phyloP scores from a whole-genome alignment of 2,113 vertebrate species.

The Quiscalus mexicanus region DNA sequence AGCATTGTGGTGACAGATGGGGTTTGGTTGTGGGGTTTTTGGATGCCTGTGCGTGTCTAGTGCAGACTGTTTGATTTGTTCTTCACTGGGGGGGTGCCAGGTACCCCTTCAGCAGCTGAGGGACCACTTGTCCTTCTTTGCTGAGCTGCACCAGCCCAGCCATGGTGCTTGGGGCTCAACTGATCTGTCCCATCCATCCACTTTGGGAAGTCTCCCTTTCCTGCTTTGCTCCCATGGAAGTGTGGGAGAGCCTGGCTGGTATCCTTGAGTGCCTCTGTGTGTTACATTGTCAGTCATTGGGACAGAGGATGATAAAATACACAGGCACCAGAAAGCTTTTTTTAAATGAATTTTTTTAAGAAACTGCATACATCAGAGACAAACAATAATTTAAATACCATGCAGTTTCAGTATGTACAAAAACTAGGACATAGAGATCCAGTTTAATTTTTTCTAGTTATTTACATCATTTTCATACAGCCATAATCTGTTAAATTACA shows the following conservation, averaged over 20 bases:
- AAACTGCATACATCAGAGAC: constrained; percentile 93
- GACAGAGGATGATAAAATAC: constrained; percentile 37
- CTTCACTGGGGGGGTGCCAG: neutral
- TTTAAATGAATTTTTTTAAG: constrained; percentile 77
- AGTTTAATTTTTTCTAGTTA: constrained; percentile 75
- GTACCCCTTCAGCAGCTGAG: neutral
- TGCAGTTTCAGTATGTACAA: constrained; percentile 93
- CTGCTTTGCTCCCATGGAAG: neutral
- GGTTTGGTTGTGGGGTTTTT: neutral
- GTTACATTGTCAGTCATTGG: neutral
- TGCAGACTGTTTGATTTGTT: neutral
- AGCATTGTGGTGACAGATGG: accelerated
- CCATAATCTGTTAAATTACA: constrained; percentile 76
- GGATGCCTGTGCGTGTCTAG: neutral
- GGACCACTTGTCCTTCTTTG: accelerated
- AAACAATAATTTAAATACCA: constrained; percentile 92
- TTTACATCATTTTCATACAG: constrained; percentile 84
- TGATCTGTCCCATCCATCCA: accelerated
- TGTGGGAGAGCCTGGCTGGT: neutral
- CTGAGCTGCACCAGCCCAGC: neutral
- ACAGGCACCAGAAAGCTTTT: constrained; percentile 15
- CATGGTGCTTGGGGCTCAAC: accelerated
- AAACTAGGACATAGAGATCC: constrained; percentile 80
- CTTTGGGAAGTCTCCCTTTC: no score
- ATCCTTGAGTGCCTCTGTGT: accelerated